Evolutionary conservation across 2,113 vertebrate genomes (phyloP).

Genomic region (Cebidichthys violaceus): DNA sequence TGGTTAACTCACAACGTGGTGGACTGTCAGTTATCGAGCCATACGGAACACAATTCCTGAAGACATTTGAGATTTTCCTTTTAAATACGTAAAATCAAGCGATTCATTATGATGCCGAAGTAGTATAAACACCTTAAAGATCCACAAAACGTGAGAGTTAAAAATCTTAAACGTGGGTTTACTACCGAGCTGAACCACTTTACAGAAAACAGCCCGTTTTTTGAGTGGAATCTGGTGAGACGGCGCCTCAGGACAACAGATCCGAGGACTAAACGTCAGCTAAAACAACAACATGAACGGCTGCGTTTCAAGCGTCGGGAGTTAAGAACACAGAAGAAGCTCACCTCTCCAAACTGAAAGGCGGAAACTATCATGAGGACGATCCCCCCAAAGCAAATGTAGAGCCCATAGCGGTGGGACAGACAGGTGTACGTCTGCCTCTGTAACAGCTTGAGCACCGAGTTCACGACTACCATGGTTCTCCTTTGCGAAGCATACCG

Average conservation of each 20-base stretch:
- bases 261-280: not conserved
- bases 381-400: conserved; percentile 95
- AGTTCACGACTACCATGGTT: conserved; percentile 91
- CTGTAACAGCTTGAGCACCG: conserved; percentile 92
- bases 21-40: not conserved
- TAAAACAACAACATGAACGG: not conserved
- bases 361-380: conserved; percentile 98
- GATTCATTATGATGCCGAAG: not conserved
- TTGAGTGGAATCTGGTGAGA: not conserved
- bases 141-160: not conserved
- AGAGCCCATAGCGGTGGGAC: conserved; percentile 95
- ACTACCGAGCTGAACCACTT: not conserved
- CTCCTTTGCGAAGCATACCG: conserved; percentile 71
- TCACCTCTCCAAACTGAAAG: conserved; percentile 97
- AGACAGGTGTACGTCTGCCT: conserved; percentile 97
- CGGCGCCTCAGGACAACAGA: no score
- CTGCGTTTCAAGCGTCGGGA: no score
- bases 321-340: conserved; percentile 32
- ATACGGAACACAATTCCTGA: accelerated
- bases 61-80: not conserved
- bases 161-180: not conserved
- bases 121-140: not conserved
- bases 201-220: not conserved
- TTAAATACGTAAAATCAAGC: not conserved
- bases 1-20: not conserved